Base-by-base conservation (phyloP, 2,888 invertebrate genomes). In the Xestia xanthographa region DNA sequence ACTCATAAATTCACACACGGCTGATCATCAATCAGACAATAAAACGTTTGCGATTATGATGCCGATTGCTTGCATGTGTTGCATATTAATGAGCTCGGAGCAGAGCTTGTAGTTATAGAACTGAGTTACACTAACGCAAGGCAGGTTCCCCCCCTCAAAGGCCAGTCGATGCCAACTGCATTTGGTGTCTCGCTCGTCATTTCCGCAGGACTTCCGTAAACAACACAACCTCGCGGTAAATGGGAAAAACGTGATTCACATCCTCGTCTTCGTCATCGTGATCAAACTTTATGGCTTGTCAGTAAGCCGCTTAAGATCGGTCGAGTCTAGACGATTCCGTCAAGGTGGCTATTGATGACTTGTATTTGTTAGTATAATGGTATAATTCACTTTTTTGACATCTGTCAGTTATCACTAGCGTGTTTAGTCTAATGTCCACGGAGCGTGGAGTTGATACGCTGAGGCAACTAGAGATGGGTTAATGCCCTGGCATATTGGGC, bases 171-270 rank as follows among this genome's bases (percentile, higher is more conserved):
- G 77, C 72, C 70, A 75, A 82, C 86, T 90, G 88, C 90, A 90
- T 90, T 90, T 80, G 87, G 88, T 79, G 70, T 43, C 58, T 69
- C 66, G 62, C 76, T 83, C 85, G 86, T 87, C 87, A 90, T 87
- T 89, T 92, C 91, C 92, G 88, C 77, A 66, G 62, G 45, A 86
- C 90, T 93, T 93, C 93, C 93, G 93, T 93, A 93, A 92, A 93
- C 93, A 88, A 62, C 76, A 63, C 53, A 88, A 85, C 82, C 82
- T 88, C 77, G 76, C 67, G 58, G 60, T 78, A 79, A 86, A 83
- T 85, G 69, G 82, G 76, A 85, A 89, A 89, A 86, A 82, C 77
- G 79, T 79, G 81, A 75, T 80, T 76, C 67, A 80, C 67, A 83
- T 86, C 70, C 72, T 81, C 60, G 34, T 62, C 68, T 60, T 63